Base-by-base conservation (phyloP, 1,140 invertebrate genomes). In the Lycorma delicatula region DNA sequence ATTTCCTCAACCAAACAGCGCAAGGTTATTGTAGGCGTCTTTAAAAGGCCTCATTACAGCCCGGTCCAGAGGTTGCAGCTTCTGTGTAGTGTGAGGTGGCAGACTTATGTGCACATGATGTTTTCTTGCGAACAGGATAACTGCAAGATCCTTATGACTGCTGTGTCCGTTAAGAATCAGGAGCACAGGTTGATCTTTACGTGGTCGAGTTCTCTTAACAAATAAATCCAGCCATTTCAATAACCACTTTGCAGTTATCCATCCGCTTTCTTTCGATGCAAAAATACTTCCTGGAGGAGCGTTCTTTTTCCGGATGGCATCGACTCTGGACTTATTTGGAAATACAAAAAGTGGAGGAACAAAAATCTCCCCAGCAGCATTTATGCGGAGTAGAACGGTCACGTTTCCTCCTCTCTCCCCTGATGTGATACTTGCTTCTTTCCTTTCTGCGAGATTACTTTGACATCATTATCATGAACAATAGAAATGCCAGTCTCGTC, bases 401-500 rank as follows among this genome's bases (percentile, higher is more conserved):
- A 66, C 48, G 38, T 25, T 63, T 28, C 56, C 29, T 9, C 69
- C 67, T 57, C 66, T 56, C 58, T 75, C 70, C 22, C 63, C 66
- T 28, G 67, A 67, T 31, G 67, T 70, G 11, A 67, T n/a, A 74
- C 70, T 63, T 70, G 62, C 49, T 64, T 68, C 26, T 61, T 34
- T 1, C 64, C 63, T 63, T 64, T 67, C 1, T 20, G 22, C 22
- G 68, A 58, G 23, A 73, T 34, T 11, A 72, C 64, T 67, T 71
- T 76, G 22, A 61, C 62, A 7, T 67, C 56, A 16, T 36, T 46
- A 58, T 73, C 72, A 16, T 70, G 68, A 18, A 76, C 70, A 61
- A 66, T 66, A 11, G 71, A 69, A 54, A 74, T 54, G 1, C 71
- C 74, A 36, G 71, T 71, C 60, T 76, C 72, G 65, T 72, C 67